phyloP scores from a whole-genome alignment of 2,113 vertebrate genomes.

The Pyxicephalus adspersus region DNA sequence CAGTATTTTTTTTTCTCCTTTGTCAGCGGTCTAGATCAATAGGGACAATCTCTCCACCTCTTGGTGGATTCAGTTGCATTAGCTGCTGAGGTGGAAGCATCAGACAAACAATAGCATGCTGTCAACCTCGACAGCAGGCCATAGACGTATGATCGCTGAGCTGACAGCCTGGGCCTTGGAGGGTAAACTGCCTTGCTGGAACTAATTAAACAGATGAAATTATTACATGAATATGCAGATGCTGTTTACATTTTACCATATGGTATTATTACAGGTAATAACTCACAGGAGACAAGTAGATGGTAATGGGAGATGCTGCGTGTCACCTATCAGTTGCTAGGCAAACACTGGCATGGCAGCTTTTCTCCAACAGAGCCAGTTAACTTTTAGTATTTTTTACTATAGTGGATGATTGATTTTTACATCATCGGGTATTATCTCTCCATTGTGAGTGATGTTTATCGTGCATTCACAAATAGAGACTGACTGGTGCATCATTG shows the following conservation, averaged over 20 bases:
- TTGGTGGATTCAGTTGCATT: constrained; percentile 85
- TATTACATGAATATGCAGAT: constrained; percentile 99
- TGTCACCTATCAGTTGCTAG: constrained; percentile 79
- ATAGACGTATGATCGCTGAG: constrained; percentile 82
- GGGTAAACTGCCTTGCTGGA: constrained; percentile 99
- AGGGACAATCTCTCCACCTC: constrained; percentile 75
- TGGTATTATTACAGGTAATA: constrained; percentile 99
- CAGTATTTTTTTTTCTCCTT: constrained; percentile 70
- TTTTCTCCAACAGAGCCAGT: not conserved
- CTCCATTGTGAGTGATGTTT: constrained; percentile 5
- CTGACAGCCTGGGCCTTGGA: constrained; percentile 94
- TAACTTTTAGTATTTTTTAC: constrained; percentile 57
- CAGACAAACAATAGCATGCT: constrained; percentile 88
- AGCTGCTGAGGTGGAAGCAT: constrained; percentile 77
- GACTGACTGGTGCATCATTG: not conserved
- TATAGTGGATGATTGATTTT: constrained; percentile 3
- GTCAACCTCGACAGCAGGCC: constrained; percentile 90
- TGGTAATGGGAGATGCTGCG: constrained; percentile 74
- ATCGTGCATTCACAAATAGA: constrained; percentile 11
- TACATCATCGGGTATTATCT: constrained; percentile 15
- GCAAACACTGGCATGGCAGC: constrained; percentile 71
- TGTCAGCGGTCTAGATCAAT: constrained; percentile 72
- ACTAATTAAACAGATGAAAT: constrained; percentile 99
- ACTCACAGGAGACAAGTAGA: constrained; percentile 84
- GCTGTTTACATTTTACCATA: constrained; percentile 99